Conservation (phyloP, 2,888 invertebrate species). For the Mesorhabditis spiculigera region DNA sequence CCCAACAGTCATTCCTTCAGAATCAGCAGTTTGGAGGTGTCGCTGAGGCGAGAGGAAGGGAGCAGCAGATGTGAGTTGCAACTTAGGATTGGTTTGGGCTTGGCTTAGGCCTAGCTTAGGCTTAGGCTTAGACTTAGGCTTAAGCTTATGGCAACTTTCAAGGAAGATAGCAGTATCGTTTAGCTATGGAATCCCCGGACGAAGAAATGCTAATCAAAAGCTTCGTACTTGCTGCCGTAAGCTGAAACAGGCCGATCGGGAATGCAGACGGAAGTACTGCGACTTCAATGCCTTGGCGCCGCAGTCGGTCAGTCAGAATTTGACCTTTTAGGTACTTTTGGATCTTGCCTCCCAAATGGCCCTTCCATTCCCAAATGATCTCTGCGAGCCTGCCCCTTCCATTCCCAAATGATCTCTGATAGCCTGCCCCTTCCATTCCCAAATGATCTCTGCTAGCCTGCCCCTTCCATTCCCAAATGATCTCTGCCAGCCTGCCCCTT, state of each 20-base stretch:
- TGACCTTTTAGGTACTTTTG: not conserved
- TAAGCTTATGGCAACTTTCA: no score
- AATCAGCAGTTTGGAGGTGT: not conserved
- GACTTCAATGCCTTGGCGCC: slow-evolving; percentile 50
- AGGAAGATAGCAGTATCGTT: not conserved
- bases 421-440: no score
- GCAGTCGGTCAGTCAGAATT: slow-evolving; percentile 17
- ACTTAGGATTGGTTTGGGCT: no score
- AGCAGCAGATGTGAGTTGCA: no score
- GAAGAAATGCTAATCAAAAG: slow-evolving; percentile 47
- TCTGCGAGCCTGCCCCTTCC: no score
- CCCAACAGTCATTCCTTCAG: not conserved
- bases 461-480: no score
- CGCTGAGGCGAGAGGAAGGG: no score
- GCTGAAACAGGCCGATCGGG: slow-evolving; percentile 52
- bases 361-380: not conserved
- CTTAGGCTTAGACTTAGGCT: no score
- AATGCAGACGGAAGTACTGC: slow-evolving; percentile 52
- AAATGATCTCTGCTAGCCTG: not conserved
- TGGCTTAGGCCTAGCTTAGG: no score
- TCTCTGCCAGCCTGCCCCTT: not conserved
- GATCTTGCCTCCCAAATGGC: not conserved
- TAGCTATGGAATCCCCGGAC: slow-evolving; percentile 27
- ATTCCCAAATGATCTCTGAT: not conserved
- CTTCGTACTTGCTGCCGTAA: slow-evolving; percentile 49